A percentile compares a stretch with the other conserved stretches of the same genome.
phyloP scores from a whole-genome alignment of 2,113 vertebrate genomes.

The Sinocyclocheilus maitianheensis region DNA sequence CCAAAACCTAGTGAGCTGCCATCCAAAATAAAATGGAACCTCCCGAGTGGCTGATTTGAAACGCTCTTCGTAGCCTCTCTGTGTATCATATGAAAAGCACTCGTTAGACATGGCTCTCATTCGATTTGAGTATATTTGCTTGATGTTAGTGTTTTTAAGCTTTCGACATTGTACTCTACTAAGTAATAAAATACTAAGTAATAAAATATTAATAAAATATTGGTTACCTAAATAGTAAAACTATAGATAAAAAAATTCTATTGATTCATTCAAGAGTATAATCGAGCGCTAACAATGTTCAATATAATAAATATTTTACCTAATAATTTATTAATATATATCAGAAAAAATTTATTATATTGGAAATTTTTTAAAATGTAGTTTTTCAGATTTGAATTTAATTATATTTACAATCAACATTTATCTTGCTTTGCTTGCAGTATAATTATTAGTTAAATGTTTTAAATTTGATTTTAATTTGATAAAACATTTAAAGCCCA shows the following conservation, averaged over 20 bases:
- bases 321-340: not conserved
- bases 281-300: too few species aligned
- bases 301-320: too few species aligned
- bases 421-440: not conserved
- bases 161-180: not conserved
- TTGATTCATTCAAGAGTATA: too few species aligned
- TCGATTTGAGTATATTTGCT: not conserved
- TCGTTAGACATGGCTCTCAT: not conserved
- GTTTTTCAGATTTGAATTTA: not conserved
- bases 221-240: not conserved
- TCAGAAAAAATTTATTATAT: too few species aligned
- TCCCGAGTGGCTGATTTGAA: not conserved
- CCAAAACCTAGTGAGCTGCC: not conserved
- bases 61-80: not conserved
- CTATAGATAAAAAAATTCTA: too few species aligned
- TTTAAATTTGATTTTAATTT: not conserved
- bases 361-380: too few species aligned
- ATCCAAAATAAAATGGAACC: not conserved
- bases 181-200: too few species aligned
- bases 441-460: not conserved
- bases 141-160: not conserved
- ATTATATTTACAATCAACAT: too few species aligned
- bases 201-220: not conserved
- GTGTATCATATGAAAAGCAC: not conserved
- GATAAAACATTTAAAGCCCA: not conserved